phyloP scores from a whole-genome alignment of 1,140 invertebrate genomes.

The Heliconius melpomene region DNA sequence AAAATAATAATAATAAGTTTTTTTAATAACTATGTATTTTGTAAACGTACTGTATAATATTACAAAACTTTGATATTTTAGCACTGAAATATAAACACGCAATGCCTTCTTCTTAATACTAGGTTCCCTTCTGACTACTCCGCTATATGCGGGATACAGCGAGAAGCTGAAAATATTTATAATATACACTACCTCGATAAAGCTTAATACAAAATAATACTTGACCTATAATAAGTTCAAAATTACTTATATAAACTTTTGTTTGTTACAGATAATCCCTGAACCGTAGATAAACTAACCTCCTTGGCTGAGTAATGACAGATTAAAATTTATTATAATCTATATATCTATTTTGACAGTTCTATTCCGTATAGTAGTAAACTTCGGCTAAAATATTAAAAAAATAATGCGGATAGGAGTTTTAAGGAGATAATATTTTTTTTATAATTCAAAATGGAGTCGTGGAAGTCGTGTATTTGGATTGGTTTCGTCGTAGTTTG shows the following conservation, averaged over 20 bases:
- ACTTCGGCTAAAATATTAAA: not conserved
- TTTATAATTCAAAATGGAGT: conserved; percentile 48
- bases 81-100: no score
- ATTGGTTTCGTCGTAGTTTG: conserved; percentile 62
- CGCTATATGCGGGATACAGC: not conserved
- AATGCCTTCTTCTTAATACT: no score
- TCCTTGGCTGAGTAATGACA: conserved; percentile 32
- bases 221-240: conserved; percentile 9
- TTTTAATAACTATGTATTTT: no score
- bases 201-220: conserved; percentile 12
- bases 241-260: conserved; percentile 19
- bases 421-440: conserved; percentile 46
- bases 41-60: no score
- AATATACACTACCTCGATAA: no score
- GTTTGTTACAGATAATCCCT: conserved; percentile 39
- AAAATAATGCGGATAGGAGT: conserved; percentile 64
- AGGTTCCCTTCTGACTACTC: not conserved
- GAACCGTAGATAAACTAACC: conserved; percentile 35
- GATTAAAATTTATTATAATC: conserved; percentile 12
- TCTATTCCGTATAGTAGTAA: not conserved
- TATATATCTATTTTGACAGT: conserved; percentile 2
- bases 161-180: not conserved
- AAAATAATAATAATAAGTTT: no score
- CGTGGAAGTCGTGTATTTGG: conserved; percentile 61
- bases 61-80: no score